Evolutionary conservation across 2,113 vertebrate genomes (phyloP).

Genomic region (Hippocampus mohnikei): DNA sequence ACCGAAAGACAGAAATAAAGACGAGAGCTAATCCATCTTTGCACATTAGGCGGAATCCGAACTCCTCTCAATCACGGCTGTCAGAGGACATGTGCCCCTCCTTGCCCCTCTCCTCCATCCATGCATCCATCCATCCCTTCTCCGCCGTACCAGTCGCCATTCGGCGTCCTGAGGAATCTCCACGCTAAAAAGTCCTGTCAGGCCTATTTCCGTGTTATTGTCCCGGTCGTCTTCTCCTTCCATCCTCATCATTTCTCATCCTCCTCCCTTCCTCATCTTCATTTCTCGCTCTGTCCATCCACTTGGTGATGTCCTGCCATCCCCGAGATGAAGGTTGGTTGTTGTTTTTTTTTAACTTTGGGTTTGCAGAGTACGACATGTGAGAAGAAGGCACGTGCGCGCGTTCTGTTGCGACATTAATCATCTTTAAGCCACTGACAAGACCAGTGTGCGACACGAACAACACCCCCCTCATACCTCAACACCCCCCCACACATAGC

Average conservation of each 20-base stretch:
- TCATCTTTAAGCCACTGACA: slow-evolving; percentile 99
- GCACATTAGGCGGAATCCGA: slow-evolving; percentile 78
- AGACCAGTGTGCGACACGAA: slow-evolving; percentile 66
- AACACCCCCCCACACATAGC: slow-evolving; percentile 27
- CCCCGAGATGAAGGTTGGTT: slow-evolving; percentile 68
- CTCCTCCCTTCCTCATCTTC: slow-evolving; percentile 56
- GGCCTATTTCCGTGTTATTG: slow-evolving; percentile 99
- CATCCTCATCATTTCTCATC: slow-evolving; percentile 51
- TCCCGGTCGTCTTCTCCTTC: slow-evolving; percentile 55
- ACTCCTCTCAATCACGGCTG: slow-evolving; percentile 71
- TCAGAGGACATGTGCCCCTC: slow-evolving; percentile 68
- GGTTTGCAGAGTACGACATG: slow-evolving; percentile 31
- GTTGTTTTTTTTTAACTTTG: slow-evolving; percentile 28
- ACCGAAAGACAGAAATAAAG: slow-evolving; percentile 54
- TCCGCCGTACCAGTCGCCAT: slow-evolving; percentile 74
- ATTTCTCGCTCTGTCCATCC: slow-evolving; percentile 43
- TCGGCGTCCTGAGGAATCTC: slow-evolving; percentile 92
- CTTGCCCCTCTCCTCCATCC: slow-evolving; percentile 59
- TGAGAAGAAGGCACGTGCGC: too few relatives aligned
- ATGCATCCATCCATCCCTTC: slow-evolving; percentile 47
- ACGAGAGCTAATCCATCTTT: slow-evolving; percentile 93
- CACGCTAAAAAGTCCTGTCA: slow-evolving; percentile 99
- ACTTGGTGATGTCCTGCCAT: slow-evolving; percentile 69
- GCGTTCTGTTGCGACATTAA: slow-evolving; percentile 79
- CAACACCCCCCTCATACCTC: slow-evolving; percentile 41